These are phyloP conservation scores for Homarus gammarus DNA, from an alignment of 2,888 invertebrate genomes.

Conservation along the genomic window DNA sequence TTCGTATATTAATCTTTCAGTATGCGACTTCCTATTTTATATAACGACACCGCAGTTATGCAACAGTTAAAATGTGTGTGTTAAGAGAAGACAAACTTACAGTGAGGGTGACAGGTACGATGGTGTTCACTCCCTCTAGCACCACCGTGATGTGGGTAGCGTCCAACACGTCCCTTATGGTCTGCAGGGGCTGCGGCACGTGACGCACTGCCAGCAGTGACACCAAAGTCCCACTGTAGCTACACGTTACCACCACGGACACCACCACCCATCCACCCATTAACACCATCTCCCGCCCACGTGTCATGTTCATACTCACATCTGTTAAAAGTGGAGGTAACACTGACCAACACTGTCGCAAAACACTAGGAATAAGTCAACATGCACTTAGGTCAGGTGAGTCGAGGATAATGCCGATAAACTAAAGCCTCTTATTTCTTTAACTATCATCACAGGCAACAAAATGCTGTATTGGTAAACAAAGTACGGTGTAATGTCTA, in stretches of 20 bases:
- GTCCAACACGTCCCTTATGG: constrained; percentile 25
- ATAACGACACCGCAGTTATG: too few species aligned
- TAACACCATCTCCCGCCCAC: background rate
- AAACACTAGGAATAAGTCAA: background rate
- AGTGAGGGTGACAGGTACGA: constrained; percentile 25
- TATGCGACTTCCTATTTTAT: too few species aligned
- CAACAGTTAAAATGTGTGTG: too few species aligned
- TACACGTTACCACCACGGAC: constrained; percentile 24
- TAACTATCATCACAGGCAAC: too few species aligned
- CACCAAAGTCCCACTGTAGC: constrained; percentile 48
- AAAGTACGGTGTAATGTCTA: background rate
- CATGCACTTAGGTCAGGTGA: too few species aligned
- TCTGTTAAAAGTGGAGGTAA: background rate
- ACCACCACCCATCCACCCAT: constrained; percentile 42
- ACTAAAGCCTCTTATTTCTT: too few species aligned
- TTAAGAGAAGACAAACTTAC: background rate
- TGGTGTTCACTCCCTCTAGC: constrained; percentile 19
- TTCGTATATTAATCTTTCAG: too few species aligned
- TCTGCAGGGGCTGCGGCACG: constrained; percentile 31
- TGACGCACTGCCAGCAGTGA: constrained; percentile 53
- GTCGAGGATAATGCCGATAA: too few species aligned
- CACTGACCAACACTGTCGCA: background rate
- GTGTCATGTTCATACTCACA: too few species aligned
- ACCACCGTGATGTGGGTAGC: background rate
- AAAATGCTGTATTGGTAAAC: background rate